Evolutionary conservation across 1,140 invertebrate species (phyloP), one percentile per base, ranked within the genome.

Genomic region (Heliconius melpomene): DNA sequence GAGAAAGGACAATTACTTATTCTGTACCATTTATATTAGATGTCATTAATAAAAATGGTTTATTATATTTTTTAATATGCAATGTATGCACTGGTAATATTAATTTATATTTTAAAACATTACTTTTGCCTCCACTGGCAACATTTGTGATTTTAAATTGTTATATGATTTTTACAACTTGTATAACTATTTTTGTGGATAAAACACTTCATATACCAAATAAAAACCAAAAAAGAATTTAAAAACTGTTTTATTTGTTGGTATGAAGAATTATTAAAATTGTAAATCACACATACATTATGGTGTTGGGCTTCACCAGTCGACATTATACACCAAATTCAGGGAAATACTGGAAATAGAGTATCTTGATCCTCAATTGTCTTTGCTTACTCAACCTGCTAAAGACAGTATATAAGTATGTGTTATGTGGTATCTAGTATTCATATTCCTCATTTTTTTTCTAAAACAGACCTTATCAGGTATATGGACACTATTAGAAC

Each of bases 61-160:
- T 98, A 40, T 82, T 96, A 23, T 98, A 97, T 89, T 98, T 98
- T 91, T 90, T 98, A 57, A 57, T 97, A 2, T 95, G 96, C 5
- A 98, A 98, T 95, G 54, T 98, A 26, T 87, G 97, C 13, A 98
- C 98, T 32, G 98, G 98, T 57, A 77, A 96, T 36, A 94, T 98
- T 18, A 98, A 98, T 94, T 92, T 97, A 84, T 90, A 90, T 36
- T 90, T 97, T 18, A 92, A 95, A 81, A 97, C 97, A 60, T 87
- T 96, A 73, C 92, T 95, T 70, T 86, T 96, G 7, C 86, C 93
- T 32, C 81, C 89, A 18, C 52, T 84, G 9, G 54, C 81, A 57
- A 95, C 96, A 87, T 83, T 97, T 79, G 50, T 94, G 16, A 95
- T 97, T 82, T 85, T 97, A 72, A 92, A 95, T 88, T 80, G 89